These are phyloP conservation scores for Ctenopoma kingsleyae DNA, from an alignment of 2,797 vertebrate genomes.

Conservation along the genomic window DNA sequence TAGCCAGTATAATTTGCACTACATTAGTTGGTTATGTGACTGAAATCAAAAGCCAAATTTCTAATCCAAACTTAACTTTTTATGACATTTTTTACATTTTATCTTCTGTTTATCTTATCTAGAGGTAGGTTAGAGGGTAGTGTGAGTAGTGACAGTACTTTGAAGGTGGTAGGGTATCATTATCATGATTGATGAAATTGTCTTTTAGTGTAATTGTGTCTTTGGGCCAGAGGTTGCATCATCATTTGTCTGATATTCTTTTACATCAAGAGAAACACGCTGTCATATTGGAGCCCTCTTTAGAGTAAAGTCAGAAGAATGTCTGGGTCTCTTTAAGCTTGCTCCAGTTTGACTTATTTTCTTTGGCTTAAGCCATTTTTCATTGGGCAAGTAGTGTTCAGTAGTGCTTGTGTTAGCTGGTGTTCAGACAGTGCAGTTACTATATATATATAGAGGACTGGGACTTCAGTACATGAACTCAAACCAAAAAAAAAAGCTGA, in stretches of 20 bases:
- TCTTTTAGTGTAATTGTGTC: neutral
- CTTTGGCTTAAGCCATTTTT: constrained; percentile 20
- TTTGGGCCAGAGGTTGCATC: neutral
- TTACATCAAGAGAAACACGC: neutral
- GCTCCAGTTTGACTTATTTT: constrained; percentile 29
- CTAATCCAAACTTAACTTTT: neutral
- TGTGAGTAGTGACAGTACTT: neutral
- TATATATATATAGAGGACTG: neutral
- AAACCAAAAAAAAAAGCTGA: constrained; percentile 33
- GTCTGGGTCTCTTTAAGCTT: constrained; percentile 22
- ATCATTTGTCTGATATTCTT: neutral
- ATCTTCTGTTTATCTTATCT: neutral
- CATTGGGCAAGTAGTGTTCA: constrained; percentile 10
- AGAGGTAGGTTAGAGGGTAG: neutral
- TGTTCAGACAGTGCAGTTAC: constrained; percentile 15
- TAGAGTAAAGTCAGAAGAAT: constrained; percentile 1
- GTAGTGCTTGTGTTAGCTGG: constrained; percentile 14
- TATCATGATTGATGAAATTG: too few species aligned
- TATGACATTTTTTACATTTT: neutral
- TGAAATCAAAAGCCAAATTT: neutral
- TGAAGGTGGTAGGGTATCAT: too few species aligned
- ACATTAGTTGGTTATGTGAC: neutral
- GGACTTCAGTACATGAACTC: constrained; percentile 12
- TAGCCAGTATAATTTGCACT: neutral
- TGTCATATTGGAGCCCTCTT: neutral